These are phyloP conservation scores for Azemiops feae DNA, from an alignment of 2,113 vertebrate genomes.

Conservation along the genomic window DNA sequence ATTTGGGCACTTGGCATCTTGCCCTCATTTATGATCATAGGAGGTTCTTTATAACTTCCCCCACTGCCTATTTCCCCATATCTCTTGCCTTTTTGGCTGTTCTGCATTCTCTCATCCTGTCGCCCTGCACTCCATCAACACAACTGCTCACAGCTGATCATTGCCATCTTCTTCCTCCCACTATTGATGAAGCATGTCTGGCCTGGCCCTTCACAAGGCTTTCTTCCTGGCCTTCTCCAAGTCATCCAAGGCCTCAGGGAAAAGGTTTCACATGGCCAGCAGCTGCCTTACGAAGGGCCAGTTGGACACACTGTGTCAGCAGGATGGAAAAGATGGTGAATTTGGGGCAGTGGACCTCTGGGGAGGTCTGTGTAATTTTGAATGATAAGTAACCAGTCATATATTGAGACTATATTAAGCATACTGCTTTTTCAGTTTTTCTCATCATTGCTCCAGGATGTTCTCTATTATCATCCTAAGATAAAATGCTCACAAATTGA, in stretches of 20 bases:
- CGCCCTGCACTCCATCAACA: neutral
- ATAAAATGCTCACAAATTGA: neutral
- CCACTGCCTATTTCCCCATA: neutral
- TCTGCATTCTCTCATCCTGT: neutral
- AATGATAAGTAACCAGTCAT: neutral
- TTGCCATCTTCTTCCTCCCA: neutral
- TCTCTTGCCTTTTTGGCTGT: neutral
- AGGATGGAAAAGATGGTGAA: neutral
- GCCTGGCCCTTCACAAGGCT: neutral
- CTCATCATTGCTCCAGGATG: neutral
- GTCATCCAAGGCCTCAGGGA: neutral
- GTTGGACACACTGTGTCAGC: neutral
- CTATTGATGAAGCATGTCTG: neutral
- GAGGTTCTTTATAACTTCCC: neutral
- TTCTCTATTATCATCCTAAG: neutral
- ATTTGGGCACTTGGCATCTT: neutral
- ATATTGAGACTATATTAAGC: neutral
- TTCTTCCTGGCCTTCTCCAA: neutral
- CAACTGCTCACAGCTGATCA: neutral
- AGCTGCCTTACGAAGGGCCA: neutral
- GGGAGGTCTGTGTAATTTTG: neutral
- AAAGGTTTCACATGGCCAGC: neutral
- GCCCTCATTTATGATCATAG: neutral
- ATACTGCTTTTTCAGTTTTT: neutral
- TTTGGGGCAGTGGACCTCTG: neutral